A percentile compares a stretch with the other conserved stretches of the same genome.
Conservation (phyloP, 2,797 vertebrate genomes). For the Sebastes dallii region DNA sequence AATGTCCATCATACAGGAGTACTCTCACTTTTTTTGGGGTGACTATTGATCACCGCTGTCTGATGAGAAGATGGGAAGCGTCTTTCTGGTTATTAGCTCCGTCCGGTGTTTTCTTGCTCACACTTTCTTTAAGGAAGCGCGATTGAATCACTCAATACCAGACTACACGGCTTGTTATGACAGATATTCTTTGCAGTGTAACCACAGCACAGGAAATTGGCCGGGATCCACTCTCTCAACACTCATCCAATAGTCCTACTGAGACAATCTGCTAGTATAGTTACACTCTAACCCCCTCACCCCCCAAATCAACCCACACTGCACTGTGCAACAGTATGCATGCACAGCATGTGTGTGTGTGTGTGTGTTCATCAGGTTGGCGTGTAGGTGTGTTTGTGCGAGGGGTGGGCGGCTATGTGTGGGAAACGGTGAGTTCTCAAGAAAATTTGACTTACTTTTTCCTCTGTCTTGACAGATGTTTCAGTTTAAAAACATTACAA, state of each 20-base stretch:
- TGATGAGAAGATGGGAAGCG: conserved; percentile 5
- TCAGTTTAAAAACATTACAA: background rate
- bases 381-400: conserved; percentile 1
- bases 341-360: conserved; percentile 1
- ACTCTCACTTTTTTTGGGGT: background rate
- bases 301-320: conserved; percentile 3
- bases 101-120: background rate
- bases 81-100: background rate
- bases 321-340: background rate
- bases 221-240: conserved; percentile 23
- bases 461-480: conserved; percentile 35
- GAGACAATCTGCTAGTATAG: conserved; percentile 36
- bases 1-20: conserved; percentile 17
- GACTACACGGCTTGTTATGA: conserved; percentile 1
- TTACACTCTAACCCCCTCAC: conserved; percentile 11
- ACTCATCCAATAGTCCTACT: conserved; percentile 27
- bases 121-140: background rate
- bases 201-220: conserved; percentile 51
- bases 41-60: conserved; percentile 22
- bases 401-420: conserved; percentile 14
- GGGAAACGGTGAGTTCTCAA: conserved; percentile 8
- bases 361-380: conserved; percentile 2
- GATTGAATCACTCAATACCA: background rate
- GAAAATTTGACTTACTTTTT: conserved; percentile 13
- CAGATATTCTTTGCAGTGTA: conserved; percentile 41